phyloP scores from a whole-genome alignment of 2,113 vertebrate species.

The Aepyceros melampus region DNA sequence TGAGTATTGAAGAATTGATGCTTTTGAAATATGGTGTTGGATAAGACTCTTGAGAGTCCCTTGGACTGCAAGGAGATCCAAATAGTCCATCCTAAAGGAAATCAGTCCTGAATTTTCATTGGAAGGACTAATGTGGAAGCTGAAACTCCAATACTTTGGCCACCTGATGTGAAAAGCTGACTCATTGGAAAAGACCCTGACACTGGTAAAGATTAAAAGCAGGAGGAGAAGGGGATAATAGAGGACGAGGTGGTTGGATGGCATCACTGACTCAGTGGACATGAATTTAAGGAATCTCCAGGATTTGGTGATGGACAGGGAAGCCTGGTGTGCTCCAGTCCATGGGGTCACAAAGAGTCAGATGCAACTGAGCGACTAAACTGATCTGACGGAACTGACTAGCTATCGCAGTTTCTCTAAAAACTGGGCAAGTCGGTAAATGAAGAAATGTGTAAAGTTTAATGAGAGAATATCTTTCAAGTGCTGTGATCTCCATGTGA shows the following conservation, averaged over 20 bases:
- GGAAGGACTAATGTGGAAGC: too few species aligned
- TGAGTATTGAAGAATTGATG: too few species aligned
- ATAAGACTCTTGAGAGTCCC: too few species aligned
- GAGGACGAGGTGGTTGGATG: background rate
- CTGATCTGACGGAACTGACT: background rate
- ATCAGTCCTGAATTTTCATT: too few species aligned
- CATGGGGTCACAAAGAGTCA: background rate
- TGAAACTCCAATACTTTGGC: too few species aligned
- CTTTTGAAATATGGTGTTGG: too few species aligned
- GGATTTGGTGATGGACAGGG: background rate
- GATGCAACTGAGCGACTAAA: background rate
- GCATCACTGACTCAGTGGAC: background rate
- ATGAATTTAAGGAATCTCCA: background rate
- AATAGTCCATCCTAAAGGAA: too few species aligned
- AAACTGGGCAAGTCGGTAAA: slow-evolving; percentile 1
- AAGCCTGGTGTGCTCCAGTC: background rate
- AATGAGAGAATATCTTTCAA: background rate
- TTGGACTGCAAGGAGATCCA: too few species aligned
- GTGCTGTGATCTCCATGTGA: background rate
- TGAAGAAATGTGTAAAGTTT: background rate
- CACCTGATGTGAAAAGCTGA: too few species aligned
- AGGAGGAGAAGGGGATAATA: background rate
- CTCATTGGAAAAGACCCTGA: too few species aligned
- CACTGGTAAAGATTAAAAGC: too few species aligned
- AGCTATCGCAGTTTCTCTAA: background rate